Base-by-base conservation (phyloP, 1,140 invertebrate species). In the Leptinotarsa lineolata region DNA sequence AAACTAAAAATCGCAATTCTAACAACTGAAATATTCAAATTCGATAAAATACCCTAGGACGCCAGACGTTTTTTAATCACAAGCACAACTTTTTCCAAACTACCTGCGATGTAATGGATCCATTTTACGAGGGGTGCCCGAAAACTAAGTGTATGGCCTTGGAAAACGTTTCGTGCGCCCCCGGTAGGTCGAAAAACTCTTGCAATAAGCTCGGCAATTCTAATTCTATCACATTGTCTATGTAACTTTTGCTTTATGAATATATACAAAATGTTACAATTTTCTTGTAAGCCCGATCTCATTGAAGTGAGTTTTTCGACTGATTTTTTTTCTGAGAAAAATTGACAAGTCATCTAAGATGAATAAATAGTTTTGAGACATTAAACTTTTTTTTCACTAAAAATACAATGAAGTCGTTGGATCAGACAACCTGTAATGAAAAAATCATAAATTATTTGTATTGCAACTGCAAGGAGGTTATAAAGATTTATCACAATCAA, bases 261-360 rank as follows among this genome's bases (percentile, higher is more conserved):
- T 71, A 71, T 71, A n/a, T 71, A 71, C 69, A 71, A 61, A 68
- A 71, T 22, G 58, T 71, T 70, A 61, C 68, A 44, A n/a, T 30
- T 71, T 20, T 61, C 18, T 71, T 39, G 8, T 39, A 39, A 45
- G 8, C 15, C 20, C 61, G 20, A 45, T 18, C 2, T 24, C 48
- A 59, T 44, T 59, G 69, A 44, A 71, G 8, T 46, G 21, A 54
- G 48, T 54, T 54, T 54, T 63, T 16, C 12, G 18, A 63, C 60
- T 3, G 20, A 15, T 61, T 63, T 70, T 70, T 71, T 59, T 30
- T 59, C 61, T 63, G 54, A 63, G 69, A 71, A 58, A 71, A 70
- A 68, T 74, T 74, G 69, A 72, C 73, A 72, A 65, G 69, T 74
- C 68, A 67, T 70, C 68, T 65, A 71, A 48, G 59, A 70, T 46